These are phyloP conservation scores for Telenomus remus DNA, from an alignment of 1,140 invertebrate genomes.

Conservation along the genomic window DNA sequence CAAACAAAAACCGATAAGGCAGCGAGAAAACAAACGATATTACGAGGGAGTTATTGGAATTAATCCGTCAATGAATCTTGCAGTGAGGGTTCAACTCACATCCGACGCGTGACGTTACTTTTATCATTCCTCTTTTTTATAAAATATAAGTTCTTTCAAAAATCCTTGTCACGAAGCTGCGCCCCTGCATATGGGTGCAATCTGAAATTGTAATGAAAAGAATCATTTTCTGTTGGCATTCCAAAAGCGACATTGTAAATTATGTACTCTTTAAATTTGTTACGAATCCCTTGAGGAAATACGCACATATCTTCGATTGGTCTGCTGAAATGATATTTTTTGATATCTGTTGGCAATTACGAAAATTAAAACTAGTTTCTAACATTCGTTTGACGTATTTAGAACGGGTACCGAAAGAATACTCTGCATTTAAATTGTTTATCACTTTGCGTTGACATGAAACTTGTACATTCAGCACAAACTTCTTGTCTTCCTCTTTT, in stretches of 20 bases:
- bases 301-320: conserved; percentile 1
- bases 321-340: conserved; percentile 1
- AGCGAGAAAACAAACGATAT: conserved; percentile 42
- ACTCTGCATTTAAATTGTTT: no score
- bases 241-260: no score
- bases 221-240: conserved; percentile 5
- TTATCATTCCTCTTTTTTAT: conserved; percentile 52
- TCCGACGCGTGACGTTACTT: conserved; percentile 45
- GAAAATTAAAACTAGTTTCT: no score
- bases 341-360: not conserved
- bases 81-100: conserved; percentile 39
- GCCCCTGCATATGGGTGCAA: not conserved
- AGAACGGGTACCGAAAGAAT: no score
- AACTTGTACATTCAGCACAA: conserved; percentile 9
- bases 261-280: no score
- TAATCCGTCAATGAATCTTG: conserved; percentile 55
- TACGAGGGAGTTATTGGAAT: conserved; percentile 52
- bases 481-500: conserved; percentile 38
- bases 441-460: no score
- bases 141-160: conserved; percentile 32
- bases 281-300: not conserved
- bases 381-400: no score
- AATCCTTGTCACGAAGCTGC: conserved; percentile 15
- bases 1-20: conserved; percentile 49
- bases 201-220: conserved; percentile 9